These are phyloP conservation scores for Pholis gunnellus DNA, from an alignment of 2,113 vertebrate species.

Conservation along the genomic window DNA sequence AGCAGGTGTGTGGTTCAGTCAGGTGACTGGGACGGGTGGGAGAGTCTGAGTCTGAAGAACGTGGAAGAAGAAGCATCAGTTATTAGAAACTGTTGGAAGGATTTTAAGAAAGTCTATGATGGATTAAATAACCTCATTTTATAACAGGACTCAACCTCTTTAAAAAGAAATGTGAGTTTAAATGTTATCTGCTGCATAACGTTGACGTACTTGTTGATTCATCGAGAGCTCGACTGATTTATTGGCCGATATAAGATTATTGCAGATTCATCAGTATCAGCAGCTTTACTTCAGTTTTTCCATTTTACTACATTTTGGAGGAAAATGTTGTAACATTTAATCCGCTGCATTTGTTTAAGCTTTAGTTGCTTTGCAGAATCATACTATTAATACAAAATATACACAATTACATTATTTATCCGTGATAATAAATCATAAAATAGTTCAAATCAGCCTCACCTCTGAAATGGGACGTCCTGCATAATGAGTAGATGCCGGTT, in stretches of 20 bases:
- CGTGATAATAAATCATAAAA: too few relatives aligned
- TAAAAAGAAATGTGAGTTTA: not conserved
- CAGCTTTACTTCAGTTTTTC: too few relatives aligned
- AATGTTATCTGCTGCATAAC: not conserved
- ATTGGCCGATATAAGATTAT: not conserved
- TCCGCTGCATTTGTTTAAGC: too few relatives aligned
- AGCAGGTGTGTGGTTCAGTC: not conserved
- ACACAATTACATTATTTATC: too few relatives aligned
- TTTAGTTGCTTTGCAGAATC: too few relatives aligned
- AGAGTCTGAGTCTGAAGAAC: too few relatives aligned
- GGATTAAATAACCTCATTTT: not conserved
- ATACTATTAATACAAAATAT: too few relatives aligned
- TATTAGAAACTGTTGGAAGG: not conserved
- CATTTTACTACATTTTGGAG: too few relatives aligned
- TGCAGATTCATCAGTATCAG: not conserved
- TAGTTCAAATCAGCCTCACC: too few relatives aligned
- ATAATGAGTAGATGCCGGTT: too few relatives aligned
- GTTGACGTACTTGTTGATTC: not conserved
- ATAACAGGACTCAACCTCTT: not conserved
- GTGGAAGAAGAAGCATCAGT: not conserved
- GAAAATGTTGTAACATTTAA: too few relatives aligned
- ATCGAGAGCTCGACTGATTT: not conserved
- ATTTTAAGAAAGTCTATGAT: not conserved
- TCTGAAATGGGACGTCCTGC: too few relatives aligned
- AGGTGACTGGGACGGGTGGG: not conserved